Base-by-base conservation (phyloP, 2,113 vertebrate genomes). In the Hippocampus zosterae region DNA sequence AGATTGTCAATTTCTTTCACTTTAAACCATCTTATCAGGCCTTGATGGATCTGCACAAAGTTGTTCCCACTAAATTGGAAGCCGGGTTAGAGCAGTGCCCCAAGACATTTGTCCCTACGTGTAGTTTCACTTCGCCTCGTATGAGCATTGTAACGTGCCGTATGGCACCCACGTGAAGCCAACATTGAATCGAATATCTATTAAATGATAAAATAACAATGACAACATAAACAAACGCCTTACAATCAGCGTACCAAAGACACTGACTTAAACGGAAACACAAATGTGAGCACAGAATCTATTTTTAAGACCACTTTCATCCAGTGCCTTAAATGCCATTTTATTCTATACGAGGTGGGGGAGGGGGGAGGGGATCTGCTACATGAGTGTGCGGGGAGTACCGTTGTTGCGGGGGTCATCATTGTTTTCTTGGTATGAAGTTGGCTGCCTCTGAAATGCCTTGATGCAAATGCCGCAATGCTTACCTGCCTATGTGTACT, bases 211-310 rank as follows among this genome's bases (percentile, higher is more conserved):
- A 33, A 33, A 33, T 13, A 33, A 67, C 9, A 44, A 19, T 18
- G 46, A 19, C 5, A 16, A 37, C 5, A 37, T 37, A 48, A 48
- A 50, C 18, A 48, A 48, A 50, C 18, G 46, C 15, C 18, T 29
- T 12, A 71, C 62, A 72, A 67, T 55, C 56, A 59, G 44, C 3
- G 19, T 75, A 70, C 74, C 82, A 82, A 85, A 81, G 78, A 78
- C 41, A 72, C 50, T 29, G n/a, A 41, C 27, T 63, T n/a, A 23
- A 69, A 62, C 27, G 64, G 25, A 77, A 75, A 61, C 41, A 63
- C n/a, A 61, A 59, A 46, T 57, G 55, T 44, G n/a, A 33, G 55
- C 63, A 53, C 69, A 68, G 73, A 55, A n/a, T 18, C 10, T 55
- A 40, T 72, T 68, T 44, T 8, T 68, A 16, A 9, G 44, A 12